Base-by-base conservation (phyloP, 2,113 vertebrate species). In the Equus quagga region DNA sequence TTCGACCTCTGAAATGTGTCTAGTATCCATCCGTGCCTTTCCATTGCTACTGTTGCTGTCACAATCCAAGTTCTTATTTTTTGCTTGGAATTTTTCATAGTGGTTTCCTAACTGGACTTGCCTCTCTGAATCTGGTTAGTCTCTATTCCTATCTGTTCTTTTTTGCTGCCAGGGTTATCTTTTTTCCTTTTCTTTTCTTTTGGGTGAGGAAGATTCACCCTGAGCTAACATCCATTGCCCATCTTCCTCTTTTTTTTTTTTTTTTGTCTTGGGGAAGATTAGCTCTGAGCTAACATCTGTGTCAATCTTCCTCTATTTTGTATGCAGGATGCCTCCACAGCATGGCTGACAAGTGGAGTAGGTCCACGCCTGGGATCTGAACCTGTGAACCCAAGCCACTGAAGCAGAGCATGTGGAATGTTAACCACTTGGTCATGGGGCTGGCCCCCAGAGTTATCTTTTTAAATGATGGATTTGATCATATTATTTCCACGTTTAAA, bases 11-110 rank as follows among this genome's bases (percentile, higher is more conserved):
- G 58, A 69, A 81, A 33, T 60, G 28, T 70, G 6, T 58, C 21
- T 84, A 18, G 5, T 51, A 33, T 69, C 49, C 60, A 14, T 58
- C 18, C 10, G 46, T 54, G 21, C 8, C 31, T 92, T 90, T 12
- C 14, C 11, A 26, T 44, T 73, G n/a, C 4, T 69, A n/a, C 7
- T 76, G 60, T 65, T 87, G 46, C 31, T 87, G 8, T 80, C 21
- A 51, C 62, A 76, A 44, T n/a, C 4, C 4, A 19, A 18, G 2
- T 67, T 78, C 15, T 80, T 60, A 58, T 8, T 87, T 82, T 70
- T 97, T 65, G 31, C 75, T 85, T 91, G 33, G 26, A 49, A 76
- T 81, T 85, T 93, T 79, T 93, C 89, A 89, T 81, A 67, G 11
- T 91, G 31, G 8, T 67, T 98, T 97, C 26, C 67, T 51, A 31